A percentile compares a stretch with the other conserved stretches of the same genome.
Conservation (phyloP, 2,888 invertebrate genomes). For the Stomorhina lunata region DNA sequence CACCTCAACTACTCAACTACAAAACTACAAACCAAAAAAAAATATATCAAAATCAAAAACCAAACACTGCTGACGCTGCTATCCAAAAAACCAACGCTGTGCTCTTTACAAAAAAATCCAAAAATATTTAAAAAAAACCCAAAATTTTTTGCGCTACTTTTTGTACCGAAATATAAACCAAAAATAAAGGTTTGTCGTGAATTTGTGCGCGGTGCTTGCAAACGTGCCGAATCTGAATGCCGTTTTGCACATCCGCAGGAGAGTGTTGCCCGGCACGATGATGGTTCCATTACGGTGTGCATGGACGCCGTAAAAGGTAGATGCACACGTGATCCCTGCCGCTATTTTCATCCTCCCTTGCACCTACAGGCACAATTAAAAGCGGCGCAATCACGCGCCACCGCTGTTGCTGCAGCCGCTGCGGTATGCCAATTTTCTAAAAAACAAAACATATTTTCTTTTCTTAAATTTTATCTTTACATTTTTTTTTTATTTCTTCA, state of each 20-base stretch:
- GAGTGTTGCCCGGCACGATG: slow-evolving; percentile 97
- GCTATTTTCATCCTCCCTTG: slow-evolving; percentile 99
- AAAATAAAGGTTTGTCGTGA: slow-evolving; percentile 96
- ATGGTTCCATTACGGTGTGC: slow-evolving; percentile 99
- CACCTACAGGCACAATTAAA: slow-evolving; percentile 99
- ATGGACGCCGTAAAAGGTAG: slow-evolving; percentile 99
- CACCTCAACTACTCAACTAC: slow-evolving; percentile 65
- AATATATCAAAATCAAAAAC: slow-evolving; percentile 39
- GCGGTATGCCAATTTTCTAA: slow-evolving; percentile 82
- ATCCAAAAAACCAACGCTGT: slow-evolving; percentile 57
- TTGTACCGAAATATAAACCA: too few species aligned
- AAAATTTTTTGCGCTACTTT: slow-evolving; percentile 45
- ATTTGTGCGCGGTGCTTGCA: slow-evolving; percentile 99
- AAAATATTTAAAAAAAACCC: slow-evolving; percentile 44
- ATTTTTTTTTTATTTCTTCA: slow-evolving; percentile 40
- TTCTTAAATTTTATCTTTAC: slow-evolving; percentile 40
- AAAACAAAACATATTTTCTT: slow-evolving; percentile 60
- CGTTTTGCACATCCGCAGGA: slow-evolving; percentile 99
- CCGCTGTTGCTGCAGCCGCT: slow-evolving; percentile 88
- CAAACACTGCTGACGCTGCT: slow-evolving; percentile 66
- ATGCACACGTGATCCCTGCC: slow-evolving; percentile 99
- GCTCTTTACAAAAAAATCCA: slow-evolving; percentile 40
- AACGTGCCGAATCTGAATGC: slow-evolving; percentile 98
- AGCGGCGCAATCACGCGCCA: slow-evolving; percentile 96
- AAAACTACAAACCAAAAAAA: slow-evolving; percentile 64